Evolutionary conservation across 2,113 vertebrate species (phyloP).

Genomic region (Syngnathus typhle): DNA sequence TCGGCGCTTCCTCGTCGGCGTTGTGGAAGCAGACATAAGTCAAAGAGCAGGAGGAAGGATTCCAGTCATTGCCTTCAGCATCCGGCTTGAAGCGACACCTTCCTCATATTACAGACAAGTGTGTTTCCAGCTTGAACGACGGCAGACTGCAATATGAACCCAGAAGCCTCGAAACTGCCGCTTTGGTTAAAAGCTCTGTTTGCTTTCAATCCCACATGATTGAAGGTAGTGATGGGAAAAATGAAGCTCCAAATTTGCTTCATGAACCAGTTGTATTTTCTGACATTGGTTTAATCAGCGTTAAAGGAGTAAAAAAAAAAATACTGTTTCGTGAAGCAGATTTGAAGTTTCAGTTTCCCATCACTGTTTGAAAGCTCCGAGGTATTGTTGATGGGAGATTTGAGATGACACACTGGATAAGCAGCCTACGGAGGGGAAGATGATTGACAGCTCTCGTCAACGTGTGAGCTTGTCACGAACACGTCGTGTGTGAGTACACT

Average conservation of each 20-base stretch:
- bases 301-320: no score
- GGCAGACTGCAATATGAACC: background rate
- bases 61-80: background rate
- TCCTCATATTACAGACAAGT: background rate
- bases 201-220: background rate
- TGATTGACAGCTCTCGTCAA: slow-evolving; percentile 43
- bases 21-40: slow-evolving; percentile 20
- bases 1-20: slow-evolving; percentile 2
- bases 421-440: slow-evolving; percentile 33
- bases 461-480: slow-evolving; percentile 18
- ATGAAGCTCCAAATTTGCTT: no score
- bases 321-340: no score
- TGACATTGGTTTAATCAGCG: no score
- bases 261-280: no score
- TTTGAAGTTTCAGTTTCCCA: no score
- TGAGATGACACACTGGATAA: slow-evolving; percentile 29
- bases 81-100: background rate
- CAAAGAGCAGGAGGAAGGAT: slow-evolving; percentile 22
- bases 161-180: background rate
- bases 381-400: slow-evolving; percentile 5
- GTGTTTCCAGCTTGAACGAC: background rate
- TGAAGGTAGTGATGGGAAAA: no score
- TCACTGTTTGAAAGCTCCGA: no score
- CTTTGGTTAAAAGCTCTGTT: background rate
- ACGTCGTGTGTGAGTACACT: slow-evolving; percentile 36